phyloP scores from a whole-genome alignment of 2,888 invertebrate genomes.

The Lepidocyrtoides sp. region DNA sequence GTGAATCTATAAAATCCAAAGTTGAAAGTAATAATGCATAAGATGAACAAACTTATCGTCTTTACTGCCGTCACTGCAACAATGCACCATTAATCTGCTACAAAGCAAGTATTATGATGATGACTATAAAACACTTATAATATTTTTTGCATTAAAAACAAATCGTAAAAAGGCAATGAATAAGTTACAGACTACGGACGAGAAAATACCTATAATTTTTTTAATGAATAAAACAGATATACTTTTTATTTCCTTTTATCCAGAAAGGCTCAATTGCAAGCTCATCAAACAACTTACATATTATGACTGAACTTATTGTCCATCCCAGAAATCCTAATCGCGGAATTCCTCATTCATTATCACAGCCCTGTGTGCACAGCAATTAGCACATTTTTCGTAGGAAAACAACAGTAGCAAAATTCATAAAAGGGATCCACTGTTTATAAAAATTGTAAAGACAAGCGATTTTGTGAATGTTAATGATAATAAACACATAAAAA shows the following conservation, averaged over 20 bases:
- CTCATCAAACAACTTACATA: not conserved
- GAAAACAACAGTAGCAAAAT: not conserved
- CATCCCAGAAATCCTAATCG: constrained; percentile 27
- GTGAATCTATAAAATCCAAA: not conserved
- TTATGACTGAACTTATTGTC: not conserved
- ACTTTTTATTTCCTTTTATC: not conserved
- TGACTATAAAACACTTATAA: too few species aligned
- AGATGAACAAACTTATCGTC: too few species aligned
- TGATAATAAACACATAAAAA: constrained; percentile 15
- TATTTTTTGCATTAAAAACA: too few species aligned
- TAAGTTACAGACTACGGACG: constrained; percentile 26
- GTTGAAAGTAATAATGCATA: too few species aligned
- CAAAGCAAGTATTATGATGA: too few species aligned
- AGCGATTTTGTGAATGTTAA: not conserved
- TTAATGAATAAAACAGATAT: not conserved
- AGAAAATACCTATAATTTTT: not conserved
- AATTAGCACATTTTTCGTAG: not conserved
- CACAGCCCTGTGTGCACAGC: not conserved
- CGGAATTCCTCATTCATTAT: constrained; percentile 37
- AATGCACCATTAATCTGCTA: too few species aligned
- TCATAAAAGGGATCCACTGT: not conserved
- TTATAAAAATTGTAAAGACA: not conserved
- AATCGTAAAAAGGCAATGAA: too few species aligned
- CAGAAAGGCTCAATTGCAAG: not conserved
- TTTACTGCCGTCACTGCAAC: not conserved